Evolutionary conservation across 2,797 vertebrate genomes (phyloP).

Genomic region (Selene dorsalis): DNA sequence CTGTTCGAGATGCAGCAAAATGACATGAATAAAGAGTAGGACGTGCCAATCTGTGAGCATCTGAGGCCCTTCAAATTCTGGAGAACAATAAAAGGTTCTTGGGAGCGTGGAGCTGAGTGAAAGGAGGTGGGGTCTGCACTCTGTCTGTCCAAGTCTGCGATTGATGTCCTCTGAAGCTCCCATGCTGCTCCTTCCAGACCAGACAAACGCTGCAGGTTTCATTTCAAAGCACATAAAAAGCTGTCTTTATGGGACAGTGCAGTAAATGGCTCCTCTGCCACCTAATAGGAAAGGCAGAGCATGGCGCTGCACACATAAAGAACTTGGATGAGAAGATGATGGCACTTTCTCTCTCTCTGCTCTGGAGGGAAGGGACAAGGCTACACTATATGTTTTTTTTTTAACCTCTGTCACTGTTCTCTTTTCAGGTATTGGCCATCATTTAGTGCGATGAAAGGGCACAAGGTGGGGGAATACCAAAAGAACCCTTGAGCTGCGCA

Average conservation of each 20-base stretch:
- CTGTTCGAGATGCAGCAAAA: conserved; percentile 73
- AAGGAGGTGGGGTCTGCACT: conserved; percentile 61
- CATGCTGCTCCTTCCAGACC: conserved; percentile 74
- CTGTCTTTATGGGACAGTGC: conserved; percentile 71
- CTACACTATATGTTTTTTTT: conserved; percentile 10
- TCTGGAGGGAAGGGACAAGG: conserved; percentile 32
- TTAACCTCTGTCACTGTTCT: conserved; percentile 48
- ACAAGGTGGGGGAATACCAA: conserved; percentile 69
- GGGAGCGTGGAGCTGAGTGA: conserved; percentile 57
- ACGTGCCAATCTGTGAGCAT: conserved; percentile 70
- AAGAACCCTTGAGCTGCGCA: conserved; percentile 78
- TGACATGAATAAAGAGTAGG: conserved; percentile 68
- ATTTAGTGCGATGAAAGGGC: conserved; percentile 74
- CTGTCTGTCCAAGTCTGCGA: conserved; percentile 70
- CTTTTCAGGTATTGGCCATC: conserved; percentile 73
- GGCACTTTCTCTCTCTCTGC: conserved; percentile 26
- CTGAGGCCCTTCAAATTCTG: conserved; percentile 73
- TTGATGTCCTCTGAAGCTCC: conserved; percentile 79
- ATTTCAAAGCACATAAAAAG: conserved; percentile 79
- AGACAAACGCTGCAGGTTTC: conserved; percentile 79
- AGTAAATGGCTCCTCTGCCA: conserved; percentile 70
- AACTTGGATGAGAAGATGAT: conserved; percentile 52
- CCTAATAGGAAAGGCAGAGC: conserved; percentile 72
- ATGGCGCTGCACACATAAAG: conserved; percentile 59
- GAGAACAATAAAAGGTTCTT: conserved; percentile 76